Evolutionary conservation across 2,797 vertebrate species (phyloP).

Genomic region (Rhadinocentrus ornatus): DNA sequence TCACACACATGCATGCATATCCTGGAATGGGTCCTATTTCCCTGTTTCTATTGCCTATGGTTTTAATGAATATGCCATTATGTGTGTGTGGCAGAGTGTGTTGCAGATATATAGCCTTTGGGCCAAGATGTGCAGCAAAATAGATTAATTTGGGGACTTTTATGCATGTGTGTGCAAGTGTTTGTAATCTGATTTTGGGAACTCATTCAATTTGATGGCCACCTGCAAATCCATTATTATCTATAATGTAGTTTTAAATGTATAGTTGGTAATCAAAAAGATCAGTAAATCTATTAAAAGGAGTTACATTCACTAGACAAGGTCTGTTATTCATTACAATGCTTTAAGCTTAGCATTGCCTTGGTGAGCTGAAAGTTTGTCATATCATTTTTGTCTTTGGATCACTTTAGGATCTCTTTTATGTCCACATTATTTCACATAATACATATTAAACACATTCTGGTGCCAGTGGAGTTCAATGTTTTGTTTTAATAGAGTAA

Average conservation of each 20-base stretch:
- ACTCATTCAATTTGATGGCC: neutral
- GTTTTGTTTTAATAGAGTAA: slow-evolving; percentile 61
- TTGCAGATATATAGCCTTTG: neutral
- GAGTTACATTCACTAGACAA: slow-evolving; percentile 13
- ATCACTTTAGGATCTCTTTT: slow-evolving; percentile 41
- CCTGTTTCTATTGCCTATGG: neutral
- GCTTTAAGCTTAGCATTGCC: slow-evolving; percentile 7
- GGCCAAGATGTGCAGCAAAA: neutral
- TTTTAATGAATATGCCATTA: neutral
- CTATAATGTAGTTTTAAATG: slow-evolving; percentile 34
- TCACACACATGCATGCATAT: slow-evolving; percentile 32
- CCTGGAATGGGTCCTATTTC: slow-evolving; percentile 62
- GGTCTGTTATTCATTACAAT: slow-evolving; percentile 1
- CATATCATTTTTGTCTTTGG: slow-evolving; percentile 29
- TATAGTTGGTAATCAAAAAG: slow-evolving; percentile 2
- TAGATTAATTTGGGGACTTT: neutral
- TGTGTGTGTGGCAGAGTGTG: neutral
- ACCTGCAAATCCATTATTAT: neutral
- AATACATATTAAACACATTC: slow-evolving; percentile 63
- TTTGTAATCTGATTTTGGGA: neutral
- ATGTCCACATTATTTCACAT: slow-evolving; percentile 54
- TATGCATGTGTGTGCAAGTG: slow-evolving; percentile 26
- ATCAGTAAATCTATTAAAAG: neutral
- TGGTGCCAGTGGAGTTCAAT: slow-evolving; percentile 44
- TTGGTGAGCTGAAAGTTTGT: slow-evolving; percentile 27